A percentile compares a stretch with the other conserved stretches of the same genome.
Evolutionary conservation across 2,113 vertebrate genomes (phyloP).

Genomic region (Platichthys flesus): DNA sequence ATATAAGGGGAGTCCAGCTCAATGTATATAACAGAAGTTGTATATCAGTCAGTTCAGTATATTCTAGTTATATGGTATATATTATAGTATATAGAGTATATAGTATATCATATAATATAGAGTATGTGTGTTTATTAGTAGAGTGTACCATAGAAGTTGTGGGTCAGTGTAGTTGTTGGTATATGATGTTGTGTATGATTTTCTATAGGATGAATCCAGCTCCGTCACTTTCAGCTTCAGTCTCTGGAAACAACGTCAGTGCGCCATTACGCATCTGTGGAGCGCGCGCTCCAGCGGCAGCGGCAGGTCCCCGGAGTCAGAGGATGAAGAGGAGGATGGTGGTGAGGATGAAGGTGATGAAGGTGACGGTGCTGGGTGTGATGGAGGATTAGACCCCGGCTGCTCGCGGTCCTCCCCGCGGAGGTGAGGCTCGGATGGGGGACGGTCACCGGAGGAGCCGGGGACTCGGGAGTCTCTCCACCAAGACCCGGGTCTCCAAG

Average conservation of each 20-base stretch:
- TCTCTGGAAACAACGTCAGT: neutral
- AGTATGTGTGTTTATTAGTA: too few species aligned
- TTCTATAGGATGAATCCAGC: too few species aligned
- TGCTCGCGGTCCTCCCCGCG: neutral
- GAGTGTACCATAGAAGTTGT: too few species aligned
- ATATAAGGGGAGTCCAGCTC: too few species aligned
- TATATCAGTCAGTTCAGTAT: too few species aligned
- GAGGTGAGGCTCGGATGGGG: constrained; percentile 42
- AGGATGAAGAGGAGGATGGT: neutral
- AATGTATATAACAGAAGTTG: too few species aligned
- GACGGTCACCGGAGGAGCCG: constrained; percentile 36
- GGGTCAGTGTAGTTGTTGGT: too few species aligned
- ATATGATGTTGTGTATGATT: too few species aligned
- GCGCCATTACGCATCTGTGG: constrained; percentile 35
- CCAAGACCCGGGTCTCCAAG: constrained; percentile 57
- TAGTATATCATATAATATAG: neutral
- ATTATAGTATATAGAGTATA: too few species aligned
- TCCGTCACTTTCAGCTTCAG: neutral
- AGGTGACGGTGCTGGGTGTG: constrained; percentile 7
- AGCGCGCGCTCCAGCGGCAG: constrained; percentile 35
- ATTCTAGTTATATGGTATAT: too few species aligned
- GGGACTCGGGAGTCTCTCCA: constrained; percentile 55
- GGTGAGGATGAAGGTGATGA: constrained; percentile 2
- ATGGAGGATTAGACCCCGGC: neutral
- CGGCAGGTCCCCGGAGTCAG: neutral